A percentile compares a stretch with the other conserved stretches of the same genome.
These are phyloP conservation scores for Porites lutea DNA, from an alignment of 64 coral and sea anemone species.

Conservation along the genomic window DNA sequence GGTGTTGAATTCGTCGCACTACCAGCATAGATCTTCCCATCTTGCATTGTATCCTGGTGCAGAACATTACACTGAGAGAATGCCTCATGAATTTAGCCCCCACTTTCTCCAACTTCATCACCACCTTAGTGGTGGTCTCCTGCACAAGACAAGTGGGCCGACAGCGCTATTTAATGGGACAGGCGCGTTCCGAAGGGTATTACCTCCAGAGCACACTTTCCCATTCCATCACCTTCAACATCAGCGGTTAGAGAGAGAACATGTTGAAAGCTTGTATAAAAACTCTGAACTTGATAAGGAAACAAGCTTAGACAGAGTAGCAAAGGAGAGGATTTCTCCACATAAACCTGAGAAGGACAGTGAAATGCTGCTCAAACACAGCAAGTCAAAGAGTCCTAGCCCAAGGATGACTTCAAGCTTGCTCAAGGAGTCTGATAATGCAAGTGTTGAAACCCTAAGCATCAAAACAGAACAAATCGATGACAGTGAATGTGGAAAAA, in stretches of 20 bases:
- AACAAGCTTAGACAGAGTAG: slow-evolving; percentile 44
- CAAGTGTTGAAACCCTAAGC: slow-evolving; percentile 46
- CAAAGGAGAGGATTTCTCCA: slow-evolving; percentile 77
- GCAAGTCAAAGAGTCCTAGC: slow-evolving; percentile 63
- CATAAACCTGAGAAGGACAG: slow-evolving; percentile 56
- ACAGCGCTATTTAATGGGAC: slow-evolving; percentile 87
- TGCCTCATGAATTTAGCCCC: slow-evolving; percentile 79
- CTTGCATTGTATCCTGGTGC: slow-evolving; percentile 84
- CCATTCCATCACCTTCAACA: slow-evolving; percentile 91
- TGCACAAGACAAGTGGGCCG: slow-evolving; percentile 84
- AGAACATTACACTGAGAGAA: slow-evolving; percentile 88
- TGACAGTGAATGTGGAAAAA: slow-evolving; percentile 58
- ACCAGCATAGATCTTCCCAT: slow-evolving; percentile 83
- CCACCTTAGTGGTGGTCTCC: slow-evolving; percentile 77
- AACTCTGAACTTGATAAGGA: slow-evolving; percentile 67
- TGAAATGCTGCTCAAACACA: slow-evolving; percentile 34
- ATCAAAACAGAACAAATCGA: slow-evolving; percentile 83
- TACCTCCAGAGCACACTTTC: slow-evolving; percentile 85
- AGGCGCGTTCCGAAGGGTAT: slow-evolving; percentile 86
- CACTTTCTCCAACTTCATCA: slow-evolving; percentile 90
- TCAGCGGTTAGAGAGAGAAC: slow-evolving; percentile 84
- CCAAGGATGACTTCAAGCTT: slow-evolving; percentile 60
- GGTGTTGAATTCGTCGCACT: slow-evolving; percentile 84
- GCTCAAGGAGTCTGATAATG: slow-evolving; percentile 34
- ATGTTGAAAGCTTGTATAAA: slow-evolving; percentile 79